phyloP scores from a whole-genome alignment of 1,140 invertebrate species.

The Pogonomyrmex barbatus region DNA sequence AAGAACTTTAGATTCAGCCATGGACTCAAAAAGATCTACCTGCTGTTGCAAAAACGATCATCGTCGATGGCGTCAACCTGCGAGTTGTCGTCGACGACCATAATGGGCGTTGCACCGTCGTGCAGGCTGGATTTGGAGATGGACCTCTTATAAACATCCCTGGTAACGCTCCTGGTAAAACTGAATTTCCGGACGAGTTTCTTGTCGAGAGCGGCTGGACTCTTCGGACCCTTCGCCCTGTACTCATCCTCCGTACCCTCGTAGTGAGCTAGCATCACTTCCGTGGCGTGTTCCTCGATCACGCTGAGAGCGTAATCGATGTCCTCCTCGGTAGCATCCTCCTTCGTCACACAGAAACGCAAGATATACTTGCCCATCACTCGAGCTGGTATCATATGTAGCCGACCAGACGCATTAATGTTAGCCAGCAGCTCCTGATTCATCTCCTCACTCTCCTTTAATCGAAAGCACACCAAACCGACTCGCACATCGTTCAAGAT shows the following conservation, averaged over 20 bases:
- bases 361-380: constrained; percentile 93
- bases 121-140: constrained; percentile 88
- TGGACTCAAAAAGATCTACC: constrained; percentile 74
- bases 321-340: constrained; percentile 92
- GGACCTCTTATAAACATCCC: constrained; percentile 88
- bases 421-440: constrained; percentile 93
- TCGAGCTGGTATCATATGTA: constrained; percentile 96
- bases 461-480: constrained; percentile 90
- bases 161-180: constrained; percentile 89
- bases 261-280: constrained; percentile 87
- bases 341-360: constrained; percentile 93
- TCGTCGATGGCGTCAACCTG: constrained; percentile 83
- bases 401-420: constrained; percentile 95
- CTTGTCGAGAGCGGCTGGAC: constrained; percentile 87
- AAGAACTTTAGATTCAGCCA: background rate
- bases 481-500: constrained; percentile 93
- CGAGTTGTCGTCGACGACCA: constrained; percentile 87
- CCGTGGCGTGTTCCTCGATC: constrained; percentile 90
- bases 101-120: constrained; percentile 90
- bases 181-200: constrained; percentile 88
- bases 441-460: constrained; percentile 90
- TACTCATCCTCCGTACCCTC: constrained; percentile 79
- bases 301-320: constrained; percentile 92
- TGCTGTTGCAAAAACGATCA: constrained; percentile 82
- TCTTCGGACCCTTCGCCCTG: constrained; percentile 84